Conservation (phyloP, 1,140 invertebrate genomes). For the Hyles vespertilio region DNA sequence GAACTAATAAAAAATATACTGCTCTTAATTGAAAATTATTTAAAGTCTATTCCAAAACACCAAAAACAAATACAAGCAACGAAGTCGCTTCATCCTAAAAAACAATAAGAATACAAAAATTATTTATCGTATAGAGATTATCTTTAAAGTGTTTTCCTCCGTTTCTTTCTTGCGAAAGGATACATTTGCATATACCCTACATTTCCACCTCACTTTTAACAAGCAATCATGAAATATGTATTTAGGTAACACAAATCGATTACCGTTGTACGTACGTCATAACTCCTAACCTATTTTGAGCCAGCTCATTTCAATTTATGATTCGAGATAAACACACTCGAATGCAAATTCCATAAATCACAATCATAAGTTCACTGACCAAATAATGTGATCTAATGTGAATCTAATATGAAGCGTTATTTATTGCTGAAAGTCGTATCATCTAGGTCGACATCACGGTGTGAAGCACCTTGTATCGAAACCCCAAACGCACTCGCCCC, state of each 20-base stretch:
- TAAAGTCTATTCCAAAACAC: no score
- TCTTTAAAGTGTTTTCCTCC: no score
- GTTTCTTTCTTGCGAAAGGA: no score
- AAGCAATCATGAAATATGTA: not conserved
- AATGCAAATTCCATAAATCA: slow-evolving; percentile 25
- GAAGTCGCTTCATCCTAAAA: no score
- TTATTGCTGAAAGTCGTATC: not conserved
- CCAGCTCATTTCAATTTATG: slow-evolving; percentile 16
- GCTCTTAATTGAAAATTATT: no score
- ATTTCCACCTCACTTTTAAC: no score
- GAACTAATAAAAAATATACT: no score
- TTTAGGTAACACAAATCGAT: not conserved
- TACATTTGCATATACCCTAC: no score
- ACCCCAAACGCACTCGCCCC: slow-evolving; percentile 24
- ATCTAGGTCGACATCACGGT: not conserved
- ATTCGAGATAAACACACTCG: slow-evolving; percentile 31
- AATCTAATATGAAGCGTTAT: slow-evolving; percentile 4
- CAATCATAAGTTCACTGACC: slow-evolving; percentile 31
- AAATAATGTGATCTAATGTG: slow-evolving; percentile 23
- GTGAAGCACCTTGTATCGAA: slow-evolving; percentile 2
- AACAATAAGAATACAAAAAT: no score
- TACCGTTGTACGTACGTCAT: slow-evolving; percentile 3
- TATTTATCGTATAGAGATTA: no score
- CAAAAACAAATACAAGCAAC: no score
- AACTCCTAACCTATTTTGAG: slow-evolving; percentile 5